Evolutionary conservation across 2,113 vertebrate genomes (phyloP), one percentile per base, ranked within the genome.

Genomic region (Gobiocypris rarus): DNA sequence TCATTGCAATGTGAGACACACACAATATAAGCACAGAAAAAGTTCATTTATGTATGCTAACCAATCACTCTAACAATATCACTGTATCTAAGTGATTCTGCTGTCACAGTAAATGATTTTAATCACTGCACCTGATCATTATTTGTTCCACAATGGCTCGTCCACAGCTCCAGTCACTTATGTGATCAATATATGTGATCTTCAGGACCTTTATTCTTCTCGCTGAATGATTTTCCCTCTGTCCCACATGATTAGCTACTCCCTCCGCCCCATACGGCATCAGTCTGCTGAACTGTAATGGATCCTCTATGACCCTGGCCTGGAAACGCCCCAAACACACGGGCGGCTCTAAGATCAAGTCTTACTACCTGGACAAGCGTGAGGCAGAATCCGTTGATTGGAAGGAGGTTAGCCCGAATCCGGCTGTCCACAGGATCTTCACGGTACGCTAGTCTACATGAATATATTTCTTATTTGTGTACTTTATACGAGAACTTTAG

Each of bases 281-380:
- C 87, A 96, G 95, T 9, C 92, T 99, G 86, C 93, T 99, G 79
- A 96, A 91, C 90, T 97, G 96, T 5, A 95, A 98, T 13, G 97
- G 97, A 52, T 91, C 95, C 34, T 96, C 97, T 83, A 98, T 99
- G 93, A 98, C 95, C 1, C 74, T 99, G 85, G 96, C 97, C 74
- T 99, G 98, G 98, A 99, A 96, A 90, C 93, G 92, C 26, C 98
- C 98, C 14, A 95, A 90, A 59, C 95, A 93, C 92, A 95, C 95
- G 0, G 98, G 98, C 0, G 98, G 98, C 82, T 93, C 96, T 9
- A 93, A 93, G 86, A 85, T 99, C 90, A 95, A 92, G 11, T 96
- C 97, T 4, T 99, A 99, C 84, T 99, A 97, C 70, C 48, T 99
- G 4, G 97, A 98, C 85, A 95, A 94, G 89, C 91, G 97, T 0